Evolutionary conservation across 2,888 invertebrate genomes (phyloP).

Genomic region (Harpagoxenus sublaevis): DNA sequence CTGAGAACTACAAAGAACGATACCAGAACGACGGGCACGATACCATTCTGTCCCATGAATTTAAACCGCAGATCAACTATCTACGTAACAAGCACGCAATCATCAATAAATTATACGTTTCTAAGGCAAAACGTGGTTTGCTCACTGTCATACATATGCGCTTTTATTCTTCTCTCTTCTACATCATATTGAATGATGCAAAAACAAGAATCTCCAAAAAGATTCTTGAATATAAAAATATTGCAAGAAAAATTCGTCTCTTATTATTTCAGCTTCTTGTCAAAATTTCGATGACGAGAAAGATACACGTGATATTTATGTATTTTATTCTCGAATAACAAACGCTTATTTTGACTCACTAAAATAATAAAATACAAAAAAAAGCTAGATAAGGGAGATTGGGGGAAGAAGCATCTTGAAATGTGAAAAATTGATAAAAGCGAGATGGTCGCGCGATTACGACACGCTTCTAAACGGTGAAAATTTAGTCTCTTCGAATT

Average conservation of each 20-base stretch:
- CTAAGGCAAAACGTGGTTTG: not conserved
- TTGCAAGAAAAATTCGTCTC: not conserved
- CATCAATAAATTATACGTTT: not conserved
- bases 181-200: not conserved
- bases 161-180: not conserved
- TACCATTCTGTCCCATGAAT: constrained; percentile 4
- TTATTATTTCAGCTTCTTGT: not conserved
- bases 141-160: not conserved
- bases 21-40: not conserved
- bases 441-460: constrained; percentile 43
- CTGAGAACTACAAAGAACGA: not conserved
- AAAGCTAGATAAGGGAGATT: not conserved
- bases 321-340: not conserved
- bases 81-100: not conserved
- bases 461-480: constrained; percentile 18
- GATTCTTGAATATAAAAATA: not conserved
- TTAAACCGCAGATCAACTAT: not conserved
- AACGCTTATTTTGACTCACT: not conserved
- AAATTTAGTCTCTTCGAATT: constrained; percentile 62
- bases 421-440: constrained; percentile 9
- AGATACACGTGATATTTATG: not conserved
- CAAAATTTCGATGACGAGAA: not conserved
- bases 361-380: not conserved
- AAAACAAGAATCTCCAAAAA: not conserved
- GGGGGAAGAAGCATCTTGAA: not conserved